These are phyloP conservation scores for Heliornis fulica DNA, from an alignment of 2,113 vertebrate species.

Conservation along the genomic window DNA sequence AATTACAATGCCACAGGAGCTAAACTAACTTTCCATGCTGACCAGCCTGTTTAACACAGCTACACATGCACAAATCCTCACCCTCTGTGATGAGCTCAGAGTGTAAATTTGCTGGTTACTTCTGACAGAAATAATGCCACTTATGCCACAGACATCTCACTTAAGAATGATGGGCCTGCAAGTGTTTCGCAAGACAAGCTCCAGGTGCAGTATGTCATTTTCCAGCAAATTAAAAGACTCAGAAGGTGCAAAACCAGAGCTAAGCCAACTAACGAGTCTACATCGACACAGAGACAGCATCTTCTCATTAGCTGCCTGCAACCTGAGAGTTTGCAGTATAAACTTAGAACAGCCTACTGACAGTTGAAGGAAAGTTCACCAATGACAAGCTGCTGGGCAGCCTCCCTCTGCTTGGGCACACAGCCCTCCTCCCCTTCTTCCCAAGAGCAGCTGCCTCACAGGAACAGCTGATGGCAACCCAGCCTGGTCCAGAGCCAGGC, in stretches of 20 bases:
- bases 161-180: background rate
- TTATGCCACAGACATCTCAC: background rate
- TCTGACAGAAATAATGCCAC: background rate
- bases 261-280: background rate
- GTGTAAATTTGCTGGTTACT: background rate
- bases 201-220: background rate
- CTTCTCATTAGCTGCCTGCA: background rate
- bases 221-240: background rate
- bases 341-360: conserved; percentile 29
- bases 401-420: background rate
- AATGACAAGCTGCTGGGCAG: background rate
- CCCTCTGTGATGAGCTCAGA: background rate
- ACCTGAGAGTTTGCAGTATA: background rate
- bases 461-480: conserved; percentile 49
- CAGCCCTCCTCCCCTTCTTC: background rate
- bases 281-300: background rate
- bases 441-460: conserved; percentile 24
- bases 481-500: conserved; percentile 29
- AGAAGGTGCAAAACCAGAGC: background rate
- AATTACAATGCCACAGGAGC: background rate
- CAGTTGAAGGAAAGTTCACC: background rate
- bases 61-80: fast-evolving
- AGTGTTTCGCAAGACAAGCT: background rate
- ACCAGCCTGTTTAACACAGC: background rate
- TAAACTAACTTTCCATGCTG: background rate